These are phyloP conservation scores for Psettodes erumei DNA, from an alignment of 2,113 vertebrate genomes.

Conservation along the genomic window DNA sequence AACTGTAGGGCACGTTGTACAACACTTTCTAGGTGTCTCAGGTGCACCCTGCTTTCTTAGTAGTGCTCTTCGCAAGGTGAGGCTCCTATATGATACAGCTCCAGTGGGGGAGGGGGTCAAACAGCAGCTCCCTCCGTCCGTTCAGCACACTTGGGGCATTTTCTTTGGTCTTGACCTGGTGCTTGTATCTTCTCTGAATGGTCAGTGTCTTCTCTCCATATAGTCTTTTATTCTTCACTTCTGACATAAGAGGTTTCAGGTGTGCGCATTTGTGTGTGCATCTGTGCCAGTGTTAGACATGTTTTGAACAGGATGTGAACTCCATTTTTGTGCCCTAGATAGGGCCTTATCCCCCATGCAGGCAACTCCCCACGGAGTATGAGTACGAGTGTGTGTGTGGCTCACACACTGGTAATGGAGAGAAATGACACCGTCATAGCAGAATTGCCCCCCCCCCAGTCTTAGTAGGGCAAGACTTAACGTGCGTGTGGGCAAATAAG, in stretches of 20 bases:
- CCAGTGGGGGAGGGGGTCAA: conserved; percentile 32
- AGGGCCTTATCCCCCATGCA: conserved; percentile 75
- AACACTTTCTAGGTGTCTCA: conserved; percentile 43
- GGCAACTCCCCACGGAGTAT: conserved; percentile 70
- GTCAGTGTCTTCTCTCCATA: conserved; percentile 58
- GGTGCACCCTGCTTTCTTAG: conserved; percentile 44
- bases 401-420: conserved; percentile 75
- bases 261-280: conserved; percentile 48
- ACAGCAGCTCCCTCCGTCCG: conserved; percentile 45
- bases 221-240: conserved; percentile 63
- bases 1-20: conserved; percentile 58
- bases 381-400: conserved; percentile 53
- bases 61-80: conserved; percentile 17
- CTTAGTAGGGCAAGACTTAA: conserved; percentile 71
- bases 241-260: conserved; percentile 60
- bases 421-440: conserved; percentile 79
- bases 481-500: conserved; percentile 63
- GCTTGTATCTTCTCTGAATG: conserved; percentile 40
- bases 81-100: conserved; percentile 21
- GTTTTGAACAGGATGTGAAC: conserved; percentile 59
- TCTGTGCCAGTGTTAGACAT: conserved; percentile 63
- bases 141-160: conserved; percentile 46
- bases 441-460: conserved; percentile 63
- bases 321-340: conserved; percentile 79
- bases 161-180: conserved; percentile 35